Evolutionary conservation across 2,888 invertebrate species (phyloP).

Genomic region (Coelopa pilipes): DNA sequence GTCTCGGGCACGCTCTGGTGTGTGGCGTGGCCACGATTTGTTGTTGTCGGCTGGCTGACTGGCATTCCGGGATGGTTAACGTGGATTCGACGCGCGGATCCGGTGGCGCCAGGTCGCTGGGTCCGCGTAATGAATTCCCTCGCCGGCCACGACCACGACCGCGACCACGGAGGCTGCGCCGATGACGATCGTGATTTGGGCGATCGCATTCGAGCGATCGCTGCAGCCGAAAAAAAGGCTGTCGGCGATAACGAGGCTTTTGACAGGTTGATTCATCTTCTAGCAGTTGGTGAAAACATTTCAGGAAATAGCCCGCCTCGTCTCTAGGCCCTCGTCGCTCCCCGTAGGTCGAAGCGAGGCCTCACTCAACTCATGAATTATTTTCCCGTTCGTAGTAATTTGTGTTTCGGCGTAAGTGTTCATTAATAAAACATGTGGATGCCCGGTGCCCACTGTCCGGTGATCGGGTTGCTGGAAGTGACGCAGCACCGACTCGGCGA

Average conservation of each 20-base stretch:
- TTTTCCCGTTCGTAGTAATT: constrained; percentile 26
- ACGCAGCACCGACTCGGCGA: constrained; percentile 52
- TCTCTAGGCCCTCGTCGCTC: not conserved
- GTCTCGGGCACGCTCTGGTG: not conserved
- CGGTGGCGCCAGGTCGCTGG: constrained; percentile 59
- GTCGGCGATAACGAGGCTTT: constrained; percentile 66
- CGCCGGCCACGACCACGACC: constrained; percentile 18
- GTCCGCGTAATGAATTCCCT: constrained; percentile 30
- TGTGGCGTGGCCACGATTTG: constrained; percentile 19
- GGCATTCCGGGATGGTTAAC: constrained; percentile 26
- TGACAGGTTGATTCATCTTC: constrained; percentile 65
- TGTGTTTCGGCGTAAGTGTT: constrained; percentile 41
- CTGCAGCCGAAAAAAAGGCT: constrained; percentile 59
- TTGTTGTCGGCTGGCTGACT: constrained; percentile 15
- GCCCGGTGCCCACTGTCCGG: too few species aligned
- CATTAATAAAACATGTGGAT: constrained; percentile 58
- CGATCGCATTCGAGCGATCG: constrained; percentile 53
- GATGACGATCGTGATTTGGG: constrained; percentile 44
- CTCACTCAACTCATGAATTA: constrained; percentile 26
- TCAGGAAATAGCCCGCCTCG: constrained; percentile 2
- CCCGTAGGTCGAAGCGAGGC: too few species aligned
- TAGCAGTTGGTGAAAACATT: constrained; percentile 17
- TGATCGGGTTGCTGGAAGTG: too few species aligned
- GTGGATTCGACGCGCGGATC: constrained; percentile 48
- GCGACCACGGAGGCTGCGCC: constrained; percentile 29